Percentiles rank a stretch among this genome's conserved stretches.
Conservation (phyloP, 2,797 vertebrate genomes). For the Setipinna tenuifilis region DNA sequence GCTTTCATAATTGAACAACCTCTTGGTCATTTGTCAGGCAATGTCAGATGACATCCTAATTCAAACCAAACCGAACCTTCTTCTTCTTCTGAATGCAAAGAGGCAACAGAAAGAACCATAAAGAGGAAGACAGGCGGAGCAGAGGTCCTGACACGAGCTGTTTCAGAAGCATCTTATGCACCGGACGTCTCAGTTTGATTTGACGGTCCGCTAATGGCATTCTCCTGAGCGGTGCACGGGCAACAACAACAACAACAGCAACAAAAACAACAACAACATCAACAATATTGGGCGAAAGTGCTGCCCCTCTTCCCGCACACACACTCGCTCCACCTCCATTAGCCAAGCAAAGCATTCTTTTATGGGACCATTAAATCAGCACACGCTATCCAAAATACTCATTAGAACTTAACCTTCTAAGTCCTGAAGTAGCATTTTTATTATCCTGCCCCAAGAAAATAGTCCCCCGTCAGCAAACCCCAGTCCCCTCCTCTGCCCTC, state of each 20-base stretch:
- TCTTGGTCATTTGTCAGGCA: not conserved
- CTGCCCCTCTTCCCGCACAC: not conserved
- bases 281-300: not conserved
- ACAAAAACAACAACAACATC: not conserved
- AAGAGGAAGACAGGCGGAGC: not conserved
- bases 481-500: conserved; percentile 41
- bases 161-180: not conserved
- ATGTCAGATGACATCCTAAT: not conserved
- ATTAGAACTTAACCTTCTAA: conserved; percentile 95
- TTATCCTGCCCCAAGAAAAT: conserved; percentile 88
- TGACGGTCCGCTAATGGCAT: not conserved
- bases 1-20: conserved; percentile 2
- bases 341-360: conserved; percentile 77
- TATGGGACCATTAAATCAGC: conserved; percentile 89
- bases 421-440: conserved; percentile 91
- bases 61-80: not conserved
- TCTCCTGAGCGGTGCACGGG: not conserved
- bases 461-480: conserved; percentile 82
- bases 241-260: not conserved
- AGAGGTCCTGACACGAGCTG: not conserved
- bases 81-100: not conserved
- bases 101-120: not conserved
- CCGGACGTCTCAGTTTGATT: not conserved
- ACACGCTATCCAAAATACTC: conserved; percentile 90
- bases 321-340: conserved; percentile 76